A percentile compares a stretch with the other conserved stretches of the same genome.
Evolutionary conservation across 2,797 vertebrate species (phyloP).

Genomic region (Miichthys miiuy): DNA sequence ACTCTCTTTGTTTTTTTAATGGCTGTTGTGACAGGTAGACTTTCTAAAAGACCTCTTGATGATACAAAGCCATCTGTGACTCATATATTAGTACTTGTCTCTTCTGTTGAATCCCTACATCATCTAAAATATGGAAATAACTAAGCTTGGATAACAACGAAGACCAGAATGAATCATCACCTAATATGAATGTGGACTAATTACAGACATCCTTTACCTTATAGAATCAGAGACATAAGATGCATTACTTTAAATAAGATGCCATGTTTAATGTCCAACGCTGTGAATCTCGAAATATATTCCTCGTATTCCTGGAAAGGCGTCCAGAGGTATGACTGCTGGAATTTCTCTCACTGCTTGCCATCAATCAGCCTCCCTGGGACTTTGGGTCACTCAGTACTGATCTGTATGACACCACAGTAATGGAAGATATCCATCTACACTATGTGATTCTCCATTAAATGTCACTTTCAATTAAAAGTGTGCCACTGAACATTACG

Average conservation of each 20-base stretch:
- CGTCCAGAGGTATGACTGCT: not conserved
- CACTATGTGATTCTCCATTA: conserved; percentile 42
- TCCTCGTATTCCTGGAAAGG: conserved; percentile 1
- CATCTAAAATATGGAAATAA: conserved; percentile 16
- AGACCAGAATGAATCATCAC: conserved; percentile 18
- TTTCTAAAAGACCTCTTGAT: conserved; percentile 38
- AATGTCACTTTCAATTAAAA: conserved; percentile 69
- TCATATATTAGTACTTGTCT: conserved; percentile 31
- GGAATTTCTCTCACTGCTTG: not conserved
- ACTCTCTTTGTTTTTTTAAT: conserved; percentile 52
- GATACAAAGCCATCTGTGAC: conserved; percentile 21
- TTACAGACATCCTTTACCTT: not conserved
- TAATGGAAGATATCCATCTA: conserved; percentile 51
- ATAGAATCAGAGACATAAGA: conserved; percentile 2
- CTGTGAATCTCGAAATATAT: not conserved
- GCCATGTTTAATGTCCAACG: not conserved
- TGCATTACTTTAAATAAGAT: conserved; percentile 23
- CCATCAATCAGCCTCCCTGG: not conserved
- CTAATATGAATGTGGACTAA: conserved; percentile 14
- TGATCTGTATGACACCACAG: conserved; percentile 27
- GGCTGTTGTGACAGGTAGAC: conserved; percentile 51
- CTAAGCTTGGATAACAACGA: not conserved
- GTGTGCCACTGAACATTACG: conserved; percentile 50
- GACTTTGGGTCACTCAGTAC: conserved; percentile 9
- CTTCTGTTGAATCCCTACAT: not conserved